Evolutionary conservation across 2,888 invertebrate genomes (phyloP), one percentile per base, ranked within the genome.

Genomic region (Sesamia inferens): DNA sequence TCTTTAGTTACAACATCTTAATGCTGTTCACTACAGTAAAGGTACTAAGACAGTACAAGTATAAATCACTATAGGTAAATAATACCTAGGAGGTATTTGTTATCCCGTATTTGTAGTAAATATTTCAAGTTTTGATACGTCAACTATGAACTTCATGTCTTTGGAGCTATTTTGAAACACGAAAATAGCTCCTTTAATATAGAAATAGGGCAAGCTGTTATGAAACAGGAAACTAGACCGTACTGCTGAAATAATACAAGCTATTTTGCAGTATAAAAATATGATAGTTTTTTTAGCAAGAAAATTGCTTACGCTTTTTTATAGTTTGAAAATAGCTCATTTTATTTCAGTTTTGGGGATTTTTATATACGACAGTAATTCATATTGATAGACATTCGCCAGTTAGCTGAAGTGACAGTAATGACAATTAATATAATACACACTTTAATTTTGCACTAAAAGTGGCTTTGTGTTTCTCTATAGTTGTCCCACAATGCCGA

Each of bases 11-110:
- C 10, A 65, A 54, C 65, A 54, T 39, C 48, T 42, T 66, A 51
- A 71, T 13, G 19, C 44, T 65, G 10, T 63, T 65, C n/a, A 5
- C 76, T 65, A 74, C 47, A 76, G 70, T 75, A 75, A 31, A 76
- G 16, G n/a, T 75, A 75, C 55, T 76, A 61, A 75, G 76, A 75
- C 70, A 59, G 22, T n/a, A n/a, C n/a, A 69, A 31, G 16, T 44
- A 55, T 31, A 44, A 68, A 76, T 76, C 51, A 76, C 75, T 76
- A 76, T 69, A 76, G 48, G 31, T 76, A 66, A 72, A 71, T 44
- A 72, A 71, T 71, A 71, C 78, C 48, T 24, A 57, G 10, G 62
- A 75, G 76, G 57, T 75, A 69, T 63, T 22, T 44, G 63, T 54
- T 63, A 76, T 75, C 19, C 61, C 55, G 48, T 75, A 75, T 65